Evolutionary conservation across 1,140 invertebrate genomes (phyloP).

Genomic region (Aphidius gifuensis): DNA sequence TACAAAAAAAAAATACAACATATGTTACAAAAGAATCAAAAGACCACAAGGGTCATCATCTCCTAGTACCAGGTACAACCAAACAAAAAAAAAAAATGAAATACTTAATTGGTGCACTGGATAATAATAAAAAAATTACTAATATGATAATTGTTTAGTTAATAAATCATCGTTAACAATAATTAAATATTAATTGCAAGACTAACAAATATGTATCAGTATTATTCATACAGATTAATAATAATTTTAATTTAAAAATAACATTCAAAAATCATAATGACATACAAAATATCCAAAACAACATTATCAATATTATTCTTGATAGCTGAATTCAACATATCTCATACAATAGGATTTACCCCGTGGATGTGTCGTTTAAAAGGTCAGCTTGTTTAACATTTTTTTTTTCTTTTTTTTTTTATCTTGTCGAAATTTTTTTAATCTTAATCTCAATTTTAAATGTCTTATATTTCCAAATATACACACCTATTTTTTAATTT

Average conservation of each 20-base stretch:
- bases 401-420: conserved; percentile 10
- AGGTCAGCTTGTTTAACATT: conserved; percentile 50
- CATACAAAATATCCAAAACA: no score
- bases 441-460: background rate
- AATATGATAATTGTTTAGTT: no score
- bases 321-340: conserved; percentile 45
- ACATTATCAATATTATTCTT: conserved; percentile 31
- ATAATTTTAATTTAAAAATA: no score
- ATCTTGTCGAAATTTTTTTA: conserved; percentile 3
- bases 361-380: conserved; percentile 59
- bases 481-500: no score
- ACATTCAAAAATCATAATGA: no score
- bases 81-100: conserved; percentile 27
- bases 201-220: no score
- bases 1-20: conserved; percentile 58
- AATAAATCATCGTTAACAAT: no score
- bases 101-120: no score
- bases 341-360: conserved; percentile 59
- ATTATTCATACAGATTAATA: no score
- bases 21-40: conserved; percentile 59
- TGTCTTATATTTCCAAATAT: no score
- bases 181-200: no score
- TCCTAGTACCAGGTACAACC: conserved; percentile 72
- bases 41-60: conserved; percentile 72
- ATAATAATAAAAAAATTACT: no score